These are phyloP conservation scores for Crocuta crocuta DNA, from an alignment of 2,113 vertebrate species.

Conservation along the genomic window DNA sequence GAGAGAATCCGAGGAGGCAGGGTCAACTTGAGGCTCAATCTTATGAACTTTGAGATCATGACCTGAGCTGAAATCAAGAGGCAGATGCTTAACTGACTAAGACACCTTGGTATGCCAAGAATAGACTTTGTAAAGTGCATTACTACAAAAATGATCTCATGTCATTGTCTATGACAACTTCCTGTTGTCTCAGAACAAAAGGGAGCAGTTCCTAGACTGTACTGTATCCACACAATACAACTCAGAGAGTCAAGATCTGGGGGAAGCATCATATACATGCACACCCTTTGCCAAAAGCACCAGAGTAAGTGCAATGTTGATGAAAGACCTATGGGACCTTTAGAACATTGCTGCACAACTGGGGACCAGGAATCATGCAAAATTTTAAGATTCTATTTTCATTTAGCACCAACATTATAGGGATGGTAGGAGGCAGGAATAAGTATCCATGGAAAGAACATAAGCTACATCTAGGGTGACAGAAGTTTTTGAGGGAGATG, in stretches of 20 bases:
- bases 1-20: too few relatives aligned
- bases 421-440: neutral
- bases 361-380: neutral
- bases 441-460: neutral
- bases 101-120: too few relatives aligned
- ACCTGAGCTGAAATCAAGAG: too few relatives aligned
- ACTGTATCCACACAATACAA: neutral
- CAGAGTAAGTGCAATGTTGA: neutral
- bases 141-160: neutral
- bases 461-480: neutral
- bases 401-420: neutral
- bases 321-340: neutral
- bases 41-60: too few relatives aligned
- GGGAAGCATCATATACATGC: too few relatives aligned
- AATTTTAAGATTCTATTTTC: neutral
- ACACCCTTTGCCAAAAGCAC: neutral
- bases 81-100: too few relatives aligned
- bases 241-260: neutral
- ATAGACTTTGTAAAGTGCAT: neutral
- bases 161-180: neutral
- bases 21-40: too few relatives aligned
- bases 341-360: neutral
- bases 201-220: neutral
- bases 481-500: neutral
- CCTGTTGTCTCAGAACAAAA: neutral